Conservation (phyloP, 2,113 vertebrate species). For the Heliornis fulica region DNA sequence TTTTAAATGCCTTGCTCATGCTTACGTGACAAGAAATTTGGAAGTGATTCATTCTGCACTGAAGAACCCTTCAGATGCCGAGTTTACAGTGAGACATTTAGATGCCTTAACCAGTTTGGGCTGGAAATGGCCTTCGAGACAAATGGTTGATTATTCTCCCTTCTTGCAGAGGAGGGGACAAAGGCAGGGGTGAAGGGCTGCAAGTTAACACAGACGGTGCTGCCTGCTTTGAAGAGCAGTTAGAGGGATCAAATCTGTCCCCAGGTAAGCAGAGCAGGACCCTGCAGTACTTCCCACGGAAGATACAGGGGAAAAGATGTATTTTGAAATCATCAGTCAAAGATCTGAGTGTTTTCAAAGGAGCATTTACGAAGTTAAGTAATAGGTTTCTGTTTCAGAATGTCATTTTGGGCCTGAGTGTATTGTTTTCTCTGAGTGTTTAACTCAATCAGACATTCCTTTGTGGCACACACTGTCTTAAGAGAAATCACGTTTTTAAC, state of each 20-base stretch:
- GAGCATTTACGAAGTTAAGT: neutral
- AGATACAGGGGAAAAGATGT: neutral
- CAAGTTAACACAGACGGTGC: neutral
- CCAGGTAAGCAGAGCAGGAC: neutral
- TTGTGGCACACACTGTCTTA: neutral
- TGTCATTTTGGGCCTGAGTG: neutral
- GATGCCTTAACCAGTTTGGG: neutral
- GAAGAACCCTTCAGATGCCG: neutral
- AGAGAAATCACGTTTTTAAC: neutral
- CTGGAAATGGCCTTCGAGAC: neutral
- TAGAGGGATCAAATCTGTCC: neutral
- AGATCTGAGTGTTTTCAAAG: slow-evolving; percentile 9
- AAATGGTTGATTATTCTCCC: neutral
- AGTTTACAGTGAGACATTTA: neutral
- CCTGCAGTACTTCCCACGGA: neutral
- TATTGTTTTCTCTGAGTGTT: slow-evolving; percentile 11
- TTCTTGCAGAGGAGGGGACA: neutral
- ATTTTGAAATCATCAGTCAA: neutral
- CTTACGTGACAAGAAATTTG: neutral
- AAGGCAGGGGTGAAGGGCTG: neutral
- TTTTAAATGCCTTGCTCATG: neutral
- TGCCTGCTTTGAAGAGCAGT: neutral
- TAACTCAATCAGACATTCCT: neutral
- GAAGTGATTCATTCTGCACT: neutral
- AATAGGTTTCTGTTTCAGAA: slow-evolving; percentile 19